Conservation (phyloP, 2,888 invertebrate genomes). For the Melinaea menophilus region DNA sequence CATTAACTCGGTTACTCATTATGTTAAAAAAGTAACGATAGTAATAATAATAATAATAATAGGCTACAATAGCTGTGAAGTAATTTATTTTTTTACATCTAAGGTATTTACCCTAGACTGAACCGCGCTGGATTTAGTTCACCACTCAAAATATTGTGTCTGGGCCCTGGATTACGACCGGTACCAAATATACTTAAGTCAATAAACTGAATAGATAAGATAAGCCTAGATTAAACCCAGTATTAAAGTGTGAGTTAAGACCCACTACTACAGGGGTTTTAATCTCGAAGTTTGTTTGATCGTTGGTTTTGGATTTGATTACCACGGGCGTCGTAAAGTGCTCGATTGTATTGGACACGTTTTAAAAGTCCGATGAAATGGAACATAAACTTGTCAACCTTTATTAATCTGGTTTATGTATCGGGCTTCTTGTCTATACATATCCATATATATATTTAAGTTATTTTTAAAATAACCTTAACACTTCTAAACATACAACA, state of each 20-base stretch:
- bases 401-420: neutral
- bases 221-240: slow-evolving; percentile 15
- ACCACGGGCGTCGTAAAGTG: slow-evolving; percentile 28
- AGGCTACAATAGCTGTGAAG: neutral
- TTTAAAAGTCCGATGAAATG: slow-evolving; percentile 33
- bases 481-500: no score
- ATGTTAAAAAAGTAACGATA: neutral
- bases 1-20: slow-evolving; percentile 4
- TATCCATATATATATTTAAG: neutral
- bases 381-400: slow-evolving; percentile 25
- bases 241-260: slow-evolving; percentile 11
- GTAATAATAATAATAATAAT: neutral
- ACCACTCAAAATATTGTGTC: slow-evolving; percentile 20
- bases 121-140: slow-evolving; percentile 13
- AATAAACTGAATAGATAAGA: slow-evolving; percentile 16
- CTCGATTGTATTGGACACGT: slow-evolving; percentile 31
- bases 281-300: slow-evolving; percentile 19
- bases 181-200: slow-evolving; percentile 16
- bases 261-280: slow-evolving; percentile 10
- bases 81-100: slow-evolving; percentile 10
- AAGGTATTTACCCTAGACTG: slow-evolving; percentile 7
- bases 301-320: slow-evolving; percentile 28
- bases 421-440: neutral
- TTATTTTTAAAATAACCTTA: no score
- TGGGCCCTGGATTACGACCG: slow-evolving; percentile 13